phyloP scores from a whole-genome alignment of 2,113 vertebrate genomes.

The Motacilla alba region DNA sequence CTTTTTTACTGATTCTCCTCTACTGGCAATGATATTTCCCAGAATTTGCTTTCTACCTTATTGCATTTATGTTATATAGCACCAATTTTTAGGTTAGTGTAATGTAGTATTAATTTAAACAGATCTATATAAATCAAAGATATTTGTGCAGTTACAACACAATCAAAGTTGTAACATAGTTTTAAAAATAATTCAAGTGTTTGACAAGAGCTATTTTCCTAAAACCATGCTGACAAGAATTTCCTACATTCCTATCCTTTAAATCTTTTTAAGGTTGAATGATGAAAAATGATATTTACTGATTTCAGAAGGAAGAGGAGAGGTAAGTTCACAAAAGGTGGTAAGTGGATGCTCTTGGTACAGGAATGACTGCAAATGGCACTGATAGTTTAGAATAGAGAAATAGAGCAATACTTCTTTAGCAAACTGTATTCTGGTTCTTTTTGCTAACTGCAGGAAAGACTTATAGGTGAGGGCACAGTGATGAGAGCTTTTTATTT shows the following conservation, averaged over 20 bases:
- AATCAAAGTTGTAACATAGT: neutral
- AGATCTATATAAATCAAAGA: neutral
- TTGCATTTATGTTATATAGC: neutral
- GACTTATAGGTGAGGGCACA: neutral
- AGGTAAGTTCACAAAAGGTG: neutral
- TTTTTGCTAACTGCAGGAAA: neutral
- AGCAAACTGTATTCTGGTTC: neutral
- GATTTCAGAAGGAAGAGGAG: neutral
- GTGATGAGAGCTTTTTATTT: neutral
- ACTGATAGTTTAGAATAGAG: neutral
- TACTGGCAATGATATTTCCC: neutral
- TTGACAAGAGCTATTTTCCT: neutral
- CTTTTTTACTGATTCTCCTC: neutral
- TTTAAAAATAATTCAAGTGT: neutral
- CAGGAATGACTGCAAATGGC: neutral
- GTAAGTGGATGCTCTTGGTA: neutral
- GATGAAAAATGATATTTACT: neutral
- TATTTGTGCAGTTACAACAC: neutral
- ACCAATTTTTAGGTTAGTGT: neutral
- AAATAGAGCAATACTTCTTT: neutral
- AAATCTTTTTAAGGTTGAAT: neutral
- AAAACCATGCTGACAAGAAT: neutral
- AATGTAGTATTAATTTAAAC: neutral
- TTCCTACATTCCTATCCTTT: neutral
- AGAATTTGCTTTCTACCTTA: neutral